A percentile compares a stretch with the other conserved stretches of the same genome.
Evolutionary conservation across 2,113 vertebrate genomes (phyloP).

Genomic region (Castor canadensis): DNA sequence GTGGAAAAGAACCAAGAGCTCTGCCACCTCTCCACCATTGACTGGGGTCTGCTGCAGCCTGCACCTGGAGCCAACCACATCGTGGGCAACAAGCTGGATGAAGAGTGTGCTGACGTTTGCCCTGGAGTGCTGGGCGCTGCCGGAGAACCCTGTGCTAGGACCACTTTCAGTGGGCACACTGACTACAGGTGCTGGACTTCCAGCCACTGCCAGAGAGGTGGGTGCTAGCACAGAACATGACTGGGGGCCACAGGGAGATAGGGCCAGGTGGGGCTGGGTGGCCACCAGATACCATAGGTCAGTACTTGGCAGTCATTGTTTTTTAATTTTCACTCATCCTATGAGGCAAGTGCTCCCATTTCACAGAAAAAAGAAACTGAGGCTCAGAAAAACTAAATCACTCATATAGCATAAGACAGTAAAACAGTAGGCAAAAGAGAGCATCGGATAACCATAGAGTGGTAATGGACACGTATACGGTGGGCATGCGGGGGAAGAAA

Average conservation of each 20-base stretch:
- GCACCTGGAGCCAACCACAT: conserved; percentile 81
- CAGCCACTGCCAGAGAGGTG: conserved; percentile 89
- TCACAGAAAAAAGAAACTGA: conserved; percentile 21
- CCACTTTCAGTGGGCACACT: conserved; percentile 74
- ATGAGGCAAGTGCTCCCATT: background rate
- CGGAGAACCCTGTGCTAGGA: conserved; percentile 83
- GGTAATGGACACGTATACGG: background rate
- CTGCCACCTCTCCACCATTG: conserved; percentile 88
- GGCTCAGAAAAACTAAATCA: background rate
- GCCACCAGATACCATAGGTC: background rate
- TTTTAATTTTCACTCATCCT: background rate
- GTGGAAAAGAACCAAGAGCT: conserved; percentile 90
- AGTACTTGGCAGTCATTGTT: background rate
- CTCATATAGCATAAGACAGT: background rate
- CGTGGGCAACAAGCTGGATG: conserved; percentile 83
- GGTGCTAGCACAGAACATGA: background rate
- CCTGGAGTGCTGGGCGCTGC: conserved; percentile 82
- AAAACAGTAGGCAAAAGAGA: background rate
- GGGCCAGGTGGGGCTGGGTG: background rate
- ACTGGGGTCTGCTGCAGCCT: conserved; percentile 87
- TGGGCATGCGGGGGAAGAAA: background rate
- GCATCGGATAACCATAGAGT: background rate
- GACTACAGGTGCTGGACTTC: conserved; percentile 89
- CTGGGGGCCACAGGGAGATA: background rate
- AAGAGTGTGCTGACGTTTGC: conserved; percentile 86